Base-by-base conservation (phyloP, 2,113 vertebrate genomes). In the Lepus timidus region DNA sequence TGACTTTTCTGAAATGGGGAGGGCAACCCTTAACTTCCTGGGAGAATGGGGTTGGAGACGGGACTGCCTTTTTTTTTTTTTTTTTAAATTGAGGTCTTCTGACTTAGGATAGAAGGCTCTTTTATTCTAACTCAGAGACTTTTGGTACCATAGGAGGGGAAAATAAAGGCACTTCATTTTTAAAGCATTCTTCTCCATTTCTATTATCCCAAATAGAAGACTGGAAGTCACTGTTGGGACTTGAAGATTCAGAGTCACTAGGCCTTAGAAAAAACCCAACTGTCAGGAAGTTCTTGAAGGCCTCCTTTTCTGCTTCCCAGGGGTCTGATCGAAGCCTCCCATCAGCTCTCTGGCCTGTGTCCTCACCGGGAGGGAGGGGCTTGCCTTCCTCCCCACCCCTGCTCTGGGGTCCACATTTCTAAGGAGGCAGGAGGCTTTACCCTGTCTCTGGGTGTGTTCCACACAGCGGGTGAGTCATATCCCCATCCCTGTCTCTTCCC, bases 341-440 rank as follows among this genome's bases (percentile, higher is more conserved):
- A 17, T 64, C 52, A 68, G 25, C 36, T 31, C 62, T 25, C 3
- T 1, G 31, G 71, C 36, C 67, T 80, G 9, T 12, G 17, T 49
- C 61, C 55, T 82, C 51, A 61, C 51, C 55, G 36, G 20, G 16
- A 88, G 33, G 27, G 1, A 27, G 44, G 1, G 25, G 7, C 44
- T 75, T 39, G 4, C 65, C 90, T 80, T 39, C 44, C 36, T 49
- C 58, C 7, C 1, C 6, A 84, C 14, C 85, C 76, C 79, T 83
- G 73, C 58, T 71, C 33, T 33, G 39, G 0, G 0, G 44, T 58
- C 55, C 10, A 58, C 55, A 61, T 70, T 67, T 91, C 49, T 80
- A 36, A 31, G 17, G 79, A 91, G 44, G 39, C 64, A 85, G 55
- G 87, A 79, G 52, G n/a, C 20, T 61, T 92, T 62, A 29, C 44